These are phyloP conservation scores for Nephrotoma appendiculata DNA, from an alignment of 2,888 invertebrate species.

Conservation along the genomic window DNA sequence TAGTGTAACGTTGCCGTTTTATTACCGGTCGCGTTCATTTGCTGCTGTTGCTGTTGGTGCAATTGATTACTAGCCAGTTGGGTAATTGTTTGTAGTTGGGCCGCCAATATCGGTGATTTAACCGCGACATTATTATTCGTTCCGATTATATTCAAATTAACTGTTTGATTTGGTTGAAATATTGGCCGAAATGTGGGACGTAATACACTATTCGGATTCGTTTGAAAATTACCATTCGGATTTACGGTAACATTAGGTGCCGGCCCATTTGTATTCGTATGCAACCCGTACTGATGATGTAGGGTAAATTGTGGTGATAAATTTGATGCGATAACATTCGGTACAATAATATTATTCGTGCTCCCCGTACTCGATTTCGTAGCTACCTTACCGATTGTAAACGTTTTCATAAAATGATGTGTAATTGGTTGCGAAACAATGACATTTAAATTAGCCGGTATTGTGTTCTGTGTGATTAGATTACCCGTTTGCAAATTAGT, in stretches of 20 bases:
- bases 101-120: constrained; percentile 11
- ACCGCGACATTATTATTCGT: constrained; percentile 3
- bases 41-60: not conserved
- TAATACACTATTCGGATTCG: constrained; percentile 14
- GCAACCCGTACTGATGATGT: constrained; percentile 11
- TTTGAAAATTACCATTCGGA: constrained; percentile 35
- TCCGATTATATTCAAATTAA: constrained; percentile 12
- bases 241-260: constrained; percentile 55
- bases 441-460: constrained; percentile 10
- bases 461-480: constrained; percentile 3
- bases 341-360: constrained; percentile 9
- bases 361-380: constrained; percentile 7
- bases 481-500: constrained; percentile 10
- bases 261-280: constrained; percentile 32
- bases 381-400: constrained; percentile 8
- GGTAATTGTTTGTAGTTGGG: constrained; percentile 11
- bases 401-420: constrained; percentile 12
- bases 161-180: constrained; percentile 4
- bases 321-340: constrained; percentile 12
- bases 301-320: constrained; percentile 14
- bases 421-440: constrained; percentile 11
- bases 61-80: constrained; percentile 10
- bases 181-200: constrained; percentile 8
- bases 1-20: constrained; percentile 2
- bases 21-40: not conserved